Percentiles rank a stretch among this genome's conserved stretches.
Evolutionary conservation across 2,113 vertebrate species (phyloP).

Genomic region (Ariopsis seemanni): DNA sequence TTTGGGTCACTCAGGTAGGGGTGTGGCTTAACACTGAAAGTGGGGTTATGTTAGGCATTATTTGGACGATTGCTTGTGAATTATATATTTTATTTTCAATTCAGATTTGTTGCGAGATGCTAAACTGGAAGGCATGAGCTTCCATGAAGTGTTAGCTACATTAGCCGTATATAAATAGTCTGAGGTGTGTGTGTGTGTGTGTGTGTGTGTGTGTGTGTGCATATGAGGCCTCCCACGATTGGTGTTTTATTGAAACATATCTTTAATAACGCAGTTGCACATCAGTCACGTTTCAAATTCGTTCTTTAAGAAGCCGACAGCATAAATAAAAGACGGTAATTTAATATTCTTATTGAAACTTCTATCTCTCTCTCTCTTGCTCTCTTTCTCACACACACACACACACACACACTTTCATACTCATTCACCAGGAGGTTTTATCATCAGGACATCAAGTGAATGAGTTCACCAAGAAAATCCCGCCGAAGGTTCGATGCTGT

Average conservation of each 20-base stretch:
- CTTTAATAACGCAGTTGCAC: constrained; percentile 45
- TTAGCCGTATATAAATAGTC: neutral
- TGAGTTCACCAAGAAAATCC: constrained; percentile 19
- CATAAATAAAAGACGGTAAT: constrained; percentile 40
- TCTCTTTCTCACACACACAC: neutral
- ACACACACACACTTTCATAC: constrained; percentile 32
- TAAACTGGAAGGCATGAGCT: neutral
- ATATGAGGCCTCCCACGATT: constrained; percentile 22
- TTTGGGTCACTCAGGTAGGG: neutral
- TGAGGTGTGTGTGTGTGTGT: constrained; percentile 11
- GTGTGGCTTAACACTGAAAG: neutral
- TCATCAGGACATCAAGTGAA: constrained; percentile 28
- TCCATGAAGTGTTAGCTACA: neutral
- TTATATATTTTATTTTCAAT: neutral
- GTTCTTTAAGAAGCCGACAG: constrained; percentile 39
- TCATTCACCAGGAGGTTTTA: constrained; percentile 36
- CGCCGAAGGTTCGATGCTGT: neutral
- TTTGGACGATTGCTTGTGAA: neutral
- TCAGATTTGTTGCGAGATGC: neutral
- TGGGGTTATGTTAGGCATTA: neutral
- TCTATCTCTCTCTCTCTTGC: neutral
- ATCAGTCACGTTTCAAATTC: constrained; percentile 34
- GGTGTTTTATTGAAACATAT: constrained; percentile 46
- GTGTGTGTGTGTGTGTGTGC: neutral
- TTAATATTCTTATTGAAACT: constrained; percentile 36